phyloP scores from a whole-genome alignment of 2,797 vertebrate species.

The Pipistrellus pygmaeus region DNA sequence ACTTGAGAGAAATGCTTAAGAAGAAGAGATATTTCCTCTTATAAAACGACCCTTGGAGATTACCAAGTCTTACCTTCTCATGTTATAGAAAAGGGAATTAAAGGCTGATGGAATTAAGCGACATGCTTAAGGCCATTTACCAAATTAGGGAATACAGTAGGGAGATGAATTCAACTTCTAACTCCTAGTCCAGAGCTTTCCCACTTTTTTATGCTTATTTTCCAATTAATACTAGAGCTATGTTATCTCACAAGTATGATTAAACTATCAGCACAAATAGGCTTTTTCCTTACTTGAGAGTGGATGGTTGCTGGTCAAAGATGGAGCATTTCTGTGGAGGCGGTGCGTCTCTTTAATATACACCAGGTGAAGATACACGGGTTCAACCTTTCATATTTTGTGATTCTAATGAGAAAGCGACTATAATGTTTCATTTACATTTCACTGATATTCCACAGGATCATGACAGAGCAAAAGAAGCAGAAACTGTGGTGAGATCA shows the following conservation, averaged over 20 bases:
- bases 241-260: not conserved
- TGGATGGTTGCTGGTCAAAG: not conserved
- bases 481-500: not conserved
- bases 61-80: not conserved
- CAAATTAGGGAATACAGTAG: constrained; percentile 16
- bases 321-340: not conserved
- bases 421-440: not conserved
- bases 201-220: not conserved
- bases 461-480: not conserved
- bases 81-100: constrained; percentile 6
- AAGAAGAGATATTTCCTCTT: constrained; percentile 16
- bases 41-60: not conserved
- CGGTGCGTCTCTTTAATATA: not conserved
- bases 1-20: not conserved
- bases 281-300: not conserved
- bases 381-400: not conserved
- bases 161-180: not conserved
- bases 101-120: not conserved
- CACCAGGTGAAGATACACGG: rapidly evolving
- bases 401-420: not conserved
- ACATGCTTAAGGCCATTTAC: not conserved
- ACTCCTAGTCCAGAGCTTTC: not conserved
- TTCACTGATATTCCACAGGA: not conserved
- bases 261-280: not conserved
- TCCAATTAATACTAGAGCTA: not conserved